Evolutionary conservation across 2,113 vertebrate species (phyloP), one percentile per base, ranked within the genome.

Genomic region (Coptodon bakossiorum): DNA sequence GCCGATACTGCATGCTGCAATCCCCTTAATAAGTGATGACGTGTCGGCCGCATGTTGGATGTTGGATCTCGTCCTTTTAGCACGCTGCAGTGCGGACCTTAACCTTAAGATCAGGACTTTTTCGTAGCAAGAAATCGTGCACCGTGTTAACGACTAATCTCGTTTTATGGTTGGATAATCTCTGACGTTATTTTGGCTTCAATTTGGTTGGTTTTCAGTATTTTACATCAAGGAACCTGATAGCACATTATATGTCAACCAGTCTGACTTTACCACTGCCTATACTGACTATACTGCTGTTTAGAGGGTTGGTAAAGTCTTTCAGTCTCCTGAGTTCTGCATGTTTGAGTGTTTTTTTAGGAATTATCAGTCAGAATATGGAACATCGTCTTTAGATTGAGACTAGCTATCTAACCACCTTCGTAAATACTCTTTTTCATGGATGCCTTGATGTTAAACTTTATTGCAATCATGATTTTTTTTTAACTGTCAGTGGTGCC

Each of bases 121-220:
- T 45, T 45, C 22, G 1, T 24, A 73, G 22, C 14, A 16, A 29
- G 40, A 48, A 48, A 10, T 45, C 1, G 0, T 9, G 38, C 66
- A 71, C 17, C 50, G 3, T 22, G 19, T 11, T 54, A 3, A 22
- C 5, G 19, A 11, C 14, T 45, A 45, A 73, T 16, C 68, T 73
- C 5, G 3, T 14, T 0, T 22, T 38, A 38, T 68, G 0, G 34
- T 3, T 68, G 11, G 36, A 40, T 68, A 22, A 40, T 68, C 36
- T 68, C 63, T 24, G 36, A 45, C 2, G 0, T 16, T 45, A 16
- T 73, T 27, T 73, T 45, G 38, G 8, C 66, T 27, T 16, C 22
- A 2, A 24, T 71, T 27, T 73, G 68, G 68, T 73, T 27, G 8
- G 0, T 73, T 73, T 45, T 27, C 9, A 45, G 68, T 45, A 17